Evolutionary conservation across 2,113 vertebrate genomes (phyloP), one percentile per base, ranked within the genome.

Genomic region (Dipodomys merriami): DNA sequence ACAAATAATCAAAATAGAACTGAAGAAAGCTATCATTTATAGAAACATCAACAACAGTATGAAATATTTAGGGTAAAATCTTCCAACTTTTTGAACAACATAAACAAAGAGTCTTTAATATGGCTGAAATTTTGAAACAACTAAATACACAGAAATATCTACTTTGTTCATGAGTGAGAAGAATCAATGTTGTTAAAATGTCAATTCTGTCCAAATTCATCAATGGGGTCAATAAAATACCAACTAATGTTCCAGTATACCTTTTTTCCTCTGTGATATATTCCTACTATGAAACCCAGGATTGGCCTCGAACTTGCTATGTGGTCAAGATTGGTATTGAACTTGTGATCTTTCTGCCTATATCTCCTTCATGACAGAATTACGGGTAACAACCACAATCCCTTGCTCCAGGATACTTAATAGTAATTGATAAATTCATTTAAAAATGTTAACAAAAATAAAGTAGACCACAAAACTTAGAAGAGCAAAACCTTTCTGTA

Each of bases 371-470:
- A 27, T 49, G n/a, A 15, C 30, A 33, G 73, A 39, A 77, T 77
- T 77, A 87, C 22, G 67, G 65, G 29, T 20, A 19, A n/a, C 20
- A 1, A 67, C 27, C 12, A 65, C 27, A 13, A 49, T 7, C 33
- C 19, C 44, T 19, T 5, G 22, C 20, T 27, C 20, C 2, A 77
- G 4, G 29, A 35, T 23, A 1, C 11, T 65, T 74, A 86, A 23
- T 33, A 77, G 60, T 92, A 78, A 29, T 27, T n/a, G 65, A 16
- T 18, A 74, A 86, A 71, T 6, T 72, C 4, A 77, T 67, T 64
- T 16, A 83, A 92, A 86, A 92, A 79, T 72, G 22, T 87, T 69
- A 29, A 64, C 71, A 27, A 67, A 88, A 85, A 94, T 71, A n/a
- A 69, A 86, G 67, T 18, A 85, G 49, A 35, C 23, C 71, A 85